Percentiles rank a stretch among this genome's conserved stretches.
Conservation (phyloP, 2,888 invertebrate species). For the Pachliopta kotzebuea region DNA sequence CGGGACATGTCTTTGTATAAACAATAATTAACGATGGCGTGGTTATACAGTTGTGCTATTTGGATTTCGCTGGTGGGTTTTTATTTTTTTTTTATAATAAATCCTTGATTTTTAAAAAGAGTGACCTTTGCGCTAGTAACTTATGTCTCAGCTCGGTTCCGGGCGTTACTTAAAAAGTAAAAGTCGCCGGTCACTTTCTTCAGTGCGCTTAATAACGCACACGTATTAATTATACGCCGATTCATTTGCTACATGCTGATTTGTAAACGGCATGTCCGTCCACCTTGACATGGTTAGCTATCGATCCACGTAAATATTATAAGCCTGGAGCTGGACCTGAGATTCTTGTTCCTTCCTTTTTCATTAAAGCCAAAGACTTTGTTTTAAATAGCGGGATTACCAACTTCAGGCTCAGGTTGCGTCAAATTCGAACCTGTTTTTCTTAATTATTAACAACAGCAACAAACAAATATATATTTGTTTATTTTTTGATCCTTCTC, state of each 20-base stretch:
- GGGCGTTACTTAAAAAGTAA: slow-evolving; percentile 44
- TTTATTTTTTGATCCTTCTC: not conserved
- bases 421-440: not conserved
- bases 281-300: slow-evolving; percentile 17
- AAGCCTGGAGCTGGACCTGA: not conserved
- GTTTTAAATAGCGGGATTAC: not conserved
- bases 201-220: slow-evolving; percentile 33
- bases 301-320: slow-evolving; percentile 1
- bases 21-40: slow-evolving; percentile 45
- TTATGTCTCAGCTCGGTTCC: not conserved
- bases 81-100: slow-evolving; percentile 30
- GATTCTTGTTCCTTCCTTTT: not conserved
- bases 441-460: not conserved
- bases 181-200: slow-evolving; percentile 47
- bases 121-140: slow-evolving; percentile 42
- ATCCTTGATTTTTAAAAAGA: not conserved
- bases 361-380: not conserved
- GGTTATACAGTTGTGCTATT: slow-evolving; percentile 43
- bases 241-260: not conserved
- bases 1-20: slow-evolving; percentile 23
- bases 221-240: slow-evolving; percentile 10
- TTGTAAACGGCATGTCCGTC: not conserved
- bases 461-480: not conserved
- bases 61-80: slow-evolving; percentile 53
- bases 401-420: not conserved